A percentile compares a stretch with the other conserved stretches of the same genome.
These are phyloP conservation scores for Drosophila auraria DNA, from an alignment of 1,140 invertebrate genomes.

Conservation along the genomic window DNA sequence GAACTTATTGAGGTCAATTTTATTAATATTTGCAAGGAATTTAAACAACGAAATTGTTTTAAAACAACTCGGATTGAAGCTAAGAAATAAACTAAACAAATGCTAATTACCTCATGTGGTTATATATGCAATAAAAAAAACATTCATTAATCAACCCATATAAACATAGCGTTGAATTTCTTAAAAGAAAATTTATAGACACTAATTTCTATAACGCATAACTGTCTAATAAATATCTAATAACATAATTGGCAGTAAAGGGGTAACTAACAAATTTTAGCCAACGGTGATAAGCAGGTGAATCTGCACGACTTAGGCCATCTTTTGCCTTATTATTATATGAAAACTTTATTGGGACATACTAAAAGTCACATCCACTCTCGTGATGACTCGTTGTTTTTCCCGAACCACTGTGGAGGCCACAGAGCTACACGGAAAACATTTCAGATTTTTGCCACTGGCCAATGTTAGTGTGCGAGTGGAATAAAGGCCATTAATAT, in stretches of 20 bases:
- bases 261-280: background rate
- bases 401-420: slow-evolving; percentile 11
- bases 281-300: background rate
- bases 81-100: background rate
- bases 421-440: slow-evolving; percentile 29
- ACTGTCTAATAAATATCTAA: background rate
- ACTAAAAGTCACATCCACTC: slow-evolving; percentile 3
- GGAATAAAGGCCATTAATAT: slow-evolving; percentile 52
- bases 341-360: slow-evolving; percentile 9
- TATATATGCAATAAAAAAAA: background rate
- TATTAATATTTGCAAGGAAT: background rate
- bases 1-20: no score
- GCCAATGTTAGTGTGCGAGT: slow-evolving; percentile 26
- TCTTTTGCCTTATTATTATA: slow-evolving; percentile 8
- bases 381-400: background rate
- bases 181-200: slow-evolving; percentile 1
- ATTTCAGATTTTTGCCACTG: slow-evolving; percentile 33
- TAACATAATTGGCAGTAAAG: background rate
- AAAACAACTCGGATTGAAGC: background rate
- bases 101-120: background rate
- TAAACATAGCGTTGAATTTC: background rate
- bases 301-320: background rate
- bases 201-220: slow-evolving; percentile 4
- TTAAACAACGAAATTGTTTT: background rate
- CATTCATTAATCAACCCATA: slow-evolving; percentile 1